Percentiles rank a stretch among this genome's conserved stretches.
Conservation (phyloP, 2,797 vertebrate genomes). For the Periophthalmus magnuspinnatus region DNA sequence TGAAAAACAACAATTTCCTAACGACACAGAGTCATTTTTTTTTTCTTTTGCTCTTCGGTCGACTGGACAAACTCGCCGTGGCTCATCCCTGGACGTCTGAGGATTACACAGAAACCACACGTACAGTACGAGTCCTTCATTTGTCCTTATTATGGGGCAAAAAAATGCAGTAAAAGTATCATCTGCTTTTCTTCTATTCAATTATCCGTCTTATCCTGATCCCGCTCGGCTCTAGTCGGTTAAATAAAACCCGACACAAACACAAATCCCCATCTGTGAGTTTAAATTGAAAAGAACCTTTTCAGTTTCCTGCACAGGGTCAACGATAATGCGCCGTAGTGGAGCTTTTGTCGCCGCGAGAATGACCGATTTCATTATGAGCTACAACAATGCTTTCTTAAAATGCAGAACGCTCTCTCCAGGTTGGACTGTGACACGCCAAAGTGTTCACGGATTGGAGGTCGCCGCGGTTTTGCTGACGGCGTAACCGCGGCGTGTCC, state of each 20-base stretch:
- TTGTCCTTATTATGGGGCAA: not conserved
- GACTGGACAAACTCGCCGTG: no score
- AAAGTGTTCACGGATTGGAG: slow-evolving; percentile 32
- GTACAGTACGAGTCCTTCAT: no score
- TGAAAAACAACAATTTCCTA: no score
- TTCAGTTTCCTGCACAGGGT: not conserved
- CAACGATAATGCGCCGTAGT: not conserved
- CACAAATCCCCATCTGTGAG: not conserved
- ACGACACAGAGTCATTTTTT: no score
- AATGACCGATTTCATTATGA: not conserved
- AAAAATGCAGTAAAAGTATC: not conserved
- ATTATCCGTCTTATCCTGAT: not conserved
- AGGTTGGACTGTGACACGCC: slow-evolving; percentile 48
- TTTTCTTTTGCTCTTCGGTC: no score
- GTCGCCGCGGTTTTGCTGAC: slow-evolving; percentile 37
- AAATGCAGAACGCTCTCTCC: slow-evolving; percentile 13
- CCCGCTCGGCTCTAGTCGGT: no score
- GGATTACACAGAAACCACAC: no score
- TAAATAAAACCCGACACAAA: not conserved
- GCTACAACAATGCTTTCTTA: not conserved
- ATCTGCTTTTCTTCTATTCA: not conserved
- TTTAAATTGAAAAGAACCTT: not conserved
- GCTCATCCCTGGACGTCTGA: no score
- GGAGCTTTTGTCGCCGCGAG: not conserved
- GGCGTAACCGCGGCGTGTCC: slow-evolving; percentile 46